Evolutionary conservation across 2,888 invertebrate species (phyloP).

Genomic region (Sturmia bella): DNA sequence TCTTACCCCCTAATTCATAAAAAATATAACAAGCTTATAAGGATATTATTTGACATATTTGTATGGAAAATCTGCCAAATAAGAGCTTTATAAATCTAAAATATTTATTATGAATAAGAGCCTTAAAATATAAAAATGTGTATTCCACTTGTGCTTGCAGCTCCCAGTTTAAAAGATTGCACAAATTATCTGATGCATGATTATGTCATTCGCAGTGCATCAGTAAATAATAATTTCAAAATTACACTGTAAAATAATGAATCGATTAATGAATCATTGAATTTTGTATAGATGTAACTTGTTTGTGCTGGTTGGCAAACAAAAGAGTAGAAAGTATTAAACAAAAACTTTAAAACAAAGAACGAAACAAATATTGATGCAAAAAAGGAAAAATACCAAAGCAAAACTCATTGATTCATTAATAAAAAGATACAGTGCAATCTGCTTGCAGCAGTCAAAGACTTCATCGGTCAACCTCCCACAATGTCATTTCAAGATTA

Average conservation of each 20-base stretch:
- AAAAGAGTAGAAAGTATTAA: conserved; percentile 23
- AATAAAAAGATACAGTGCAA: conserved; percentile 9
- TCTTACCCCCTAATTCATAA: too few species aligned
- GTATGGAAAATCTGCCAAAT: too few species aligned
- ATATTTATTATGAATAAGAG: too few species aligned
- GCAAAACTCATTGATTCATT: conserved; percentile 43
- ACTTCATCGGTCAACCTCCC: conserved; percentile 24
- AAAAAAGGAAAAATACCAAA: neutral
- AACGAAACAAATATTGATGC: neutral
- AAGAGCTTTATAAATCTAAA: too few species aligned
- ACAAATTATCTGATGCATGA: neutral
- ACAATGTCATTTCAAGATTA: conserved; percentile 33
- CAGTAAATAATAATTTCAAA: conserved; percentile 30
- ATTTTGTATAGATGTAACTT: conserved; percentile 27
- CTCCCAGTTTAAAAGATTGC: neutral
- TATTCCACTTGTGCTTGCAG: too few species aligned
- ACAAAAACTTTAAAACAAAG: conserved; percentile 30
- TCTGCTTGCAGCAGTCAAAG: neutral
- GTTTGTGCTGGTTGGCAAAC: conserved; percentile 7
- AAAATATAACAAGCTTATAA: too few species aligned
- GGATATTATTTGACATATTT: too few species aligned
- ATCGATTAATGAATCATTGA: conserved; percentile 56
- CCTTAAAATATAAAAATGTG: too few species aligned
- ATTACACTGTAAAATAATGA: conserved; percentile 18
- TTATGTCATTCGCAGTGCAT: conserved; percentile 36